These are phyloP conservation scores for Latrodectus hesperus DNA, from an alignment of 2,888 invertebrate species.

Conservation along the genomic window DNA sequence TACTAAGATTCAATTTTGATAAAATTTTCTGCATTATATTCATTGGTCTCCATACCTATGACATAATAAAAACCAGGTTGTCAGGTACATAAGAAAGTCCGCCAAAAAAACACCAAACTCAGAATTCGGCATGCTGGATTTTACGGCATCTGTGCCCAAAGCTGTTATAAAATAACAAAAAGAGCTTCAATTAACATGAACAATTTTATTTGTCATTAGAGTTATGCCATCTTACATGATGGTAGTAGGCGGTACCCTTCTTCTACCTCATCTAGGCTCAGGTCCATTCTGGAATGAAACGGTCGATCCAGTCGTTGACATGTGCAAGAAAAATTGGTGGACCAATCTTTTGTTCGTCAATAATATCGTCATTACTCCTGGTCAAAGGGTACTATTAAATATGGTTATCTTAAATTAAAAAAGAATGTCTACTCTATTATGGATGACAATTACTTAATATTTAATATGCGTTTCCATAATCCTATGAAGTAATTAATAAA, in stretches of 20 bases:
- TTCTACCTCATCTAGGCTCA: conserved; percentile 66
- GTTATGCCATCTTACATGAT: conserved; percentile 56
- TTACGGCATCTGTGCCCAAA: too few relatives aligned
- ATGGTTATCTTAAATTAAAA: too few relatives aligned
- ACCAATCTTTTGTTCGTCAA: conserved; percentile 68
- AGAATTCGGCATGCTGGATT: too few relatives aligned
- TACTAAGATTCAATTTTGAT: too few relatives aligned
- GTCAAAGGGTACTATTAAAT: conserved; percentile 34
- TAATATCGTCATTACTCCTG: conserved; percentile 63
- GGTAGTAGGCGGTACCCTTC: conserved; percentile 49
- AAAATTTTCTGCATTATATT: too few relatives aligned
- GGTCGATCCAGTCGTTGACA: conserved; percentile 59
- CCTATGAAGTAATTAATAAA: too few relatives aligned
- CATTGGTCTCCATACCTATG: too few relatives aligned
- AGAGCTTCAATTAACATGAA: not conserved
- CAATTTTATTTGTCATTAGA: conserved; percentile 18
- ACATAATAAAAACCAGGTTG: too few relatives aligned
- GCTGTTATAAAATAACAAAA: too few relatives aligned
- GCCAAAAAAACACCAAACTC: too few relatives aligned
- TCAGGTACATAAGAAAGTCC: too few relatives aligned
- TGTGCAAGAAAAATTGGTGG: conserved; percentile 69
- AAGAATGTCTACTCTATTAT: not conserved
- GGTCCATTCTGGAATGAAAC: conserved; percentile 70
- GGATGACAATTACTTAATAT: not conserved
- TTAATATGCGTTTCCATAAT: too few relatives aligned